Percentiles rank a stretch among this genome's conserved stretches.
These are phyloP conservation scores for Notarius lentiginosus DNA, from an alignment of 2,113 vertebrate genomes.

Conservation along the genomic window DNA sequence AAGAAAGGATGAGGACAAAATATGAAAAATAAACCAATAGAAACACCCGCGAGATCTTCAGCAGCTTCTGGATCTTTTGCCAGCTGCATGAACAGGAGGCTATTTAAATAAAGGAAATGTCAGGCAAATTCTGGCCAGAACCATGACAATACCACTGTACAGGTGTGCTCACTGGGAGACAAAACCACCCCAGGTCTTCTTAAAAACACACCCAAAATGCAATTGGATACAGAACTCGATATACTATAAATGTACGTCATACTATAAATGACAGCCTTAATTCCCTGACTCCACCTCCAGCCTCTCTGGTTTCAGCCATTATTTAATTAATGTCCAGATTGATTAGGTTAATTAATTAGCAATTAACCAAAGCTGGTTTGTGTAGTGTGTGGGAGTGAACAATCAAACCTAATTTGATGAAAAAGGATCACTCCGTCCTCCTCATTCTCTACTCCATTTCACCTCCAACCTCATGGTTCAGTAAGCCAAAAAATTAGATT, in stretches of 20 bases:
- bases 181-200: not conserved
- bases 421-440: constrained; percentile 58
- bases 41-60: constrained; percentile 18
- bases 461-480: constrained; percentile 39
- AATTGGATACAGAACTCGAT: not conserved
- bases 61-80: constrained; percentile 35
- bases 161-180: not conserved
- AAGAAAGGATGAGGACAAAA: constrained; percentile 24
- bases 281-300: constrained; percentile 58
- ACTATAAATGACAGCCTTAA: constrained; percentile 55
- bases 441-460: constrained; percentile 56
- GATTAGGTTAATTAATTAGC: constrained; percentile 62
- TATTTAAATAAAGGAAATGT: constrained; percentile 26
- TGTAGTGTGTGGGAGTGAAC: constrained; percentile 40
- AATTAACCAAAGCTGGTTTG: constrained; percentile 48
- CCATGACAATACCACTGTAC: not conserved
- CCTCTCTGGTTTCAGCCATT: constrained; percentile 51
- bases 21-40: constrained; percentile 38
- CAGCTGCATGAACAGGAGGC: constrained; percentile 26
- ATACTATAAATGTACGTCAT: not conserved
- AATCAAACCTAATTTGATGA: constrained; percentile 60
- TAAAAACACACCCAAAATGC: constrained; percentile 5
- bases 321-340: constrained; percentile 54
- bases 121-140: not conserved
- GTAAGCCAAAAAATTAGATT: constrained; percentile 55